Percentiles rank a stretch among this genome's conserved stretches.
Conservation (phyloP, 2,888 invertebrate species). For the Heliconius sara region DNA sequence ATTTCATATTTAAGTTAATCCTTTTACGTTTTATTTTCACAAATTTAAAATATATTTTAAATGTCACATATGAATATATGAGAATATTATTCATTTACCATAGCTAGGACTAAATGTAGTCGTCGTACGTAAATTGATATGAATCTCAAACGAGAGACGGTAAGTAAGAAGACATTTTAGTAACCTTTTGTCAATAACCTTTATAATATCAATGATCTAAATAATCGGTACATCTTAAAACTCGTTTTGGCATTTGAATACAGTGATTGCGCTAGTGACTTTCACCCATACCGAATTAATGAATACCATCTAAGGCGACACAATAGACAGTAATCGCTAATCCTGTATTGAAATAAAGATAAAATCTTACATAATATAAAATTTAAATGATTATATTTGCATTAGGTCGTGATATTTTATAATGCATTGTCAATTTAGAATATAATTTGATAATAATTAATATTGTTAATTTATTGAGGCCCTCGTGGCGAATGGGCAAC, state of each 20-base stretch:
- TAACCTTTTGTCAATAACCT: slow-evolving; percentile 11
- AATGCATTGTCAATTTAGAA: not conserved
- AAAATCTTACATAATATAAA: slow-evolving; percentile 18
- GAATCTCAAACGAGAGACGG: not conserved
- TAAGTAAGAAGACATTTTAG: not conserved
- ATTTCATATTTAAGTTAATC: not conserved
- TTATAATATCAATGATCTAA: slow-evolving; percentile 8
- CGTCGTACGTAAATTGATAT: not conserved
- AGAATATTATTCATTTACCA: not conserved
- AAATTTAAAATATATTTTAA: not conserved
- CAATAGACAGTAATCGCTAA: slow-evolving; percentile 33
- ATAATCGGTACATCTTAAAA: slow-evolving; percentile 39
- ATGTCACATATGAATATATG: not conserved
- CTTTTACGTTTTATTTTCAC: not conserved
- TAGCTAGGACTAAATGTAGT: not conserved
- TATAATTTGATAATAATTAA: not conserved
- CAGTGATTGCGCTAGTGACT: slow-evolving; percentile 42
- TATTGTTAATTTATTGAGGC: too few relatives aligned
- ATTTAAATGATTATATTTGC: slow-evolving; percentile 4
- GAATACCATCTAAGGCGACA: slow-evolving; percentile 36
- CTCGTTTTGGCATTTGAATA: slow-evolving; percentile 45
- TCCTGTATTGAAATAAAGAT: slow-evolving; percentile 32
- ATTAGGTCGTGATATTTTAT: not conserved
- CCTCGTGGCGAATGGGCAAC: too few relatives aligned
- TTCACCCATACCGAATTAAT: slow-evolving; percentile 45